These are phyloP conservation scores for Ceratoteleas bidentatus DNA, from an alignment of 1,140 invertebrate species.

Conservation along the genomic window DNA sequence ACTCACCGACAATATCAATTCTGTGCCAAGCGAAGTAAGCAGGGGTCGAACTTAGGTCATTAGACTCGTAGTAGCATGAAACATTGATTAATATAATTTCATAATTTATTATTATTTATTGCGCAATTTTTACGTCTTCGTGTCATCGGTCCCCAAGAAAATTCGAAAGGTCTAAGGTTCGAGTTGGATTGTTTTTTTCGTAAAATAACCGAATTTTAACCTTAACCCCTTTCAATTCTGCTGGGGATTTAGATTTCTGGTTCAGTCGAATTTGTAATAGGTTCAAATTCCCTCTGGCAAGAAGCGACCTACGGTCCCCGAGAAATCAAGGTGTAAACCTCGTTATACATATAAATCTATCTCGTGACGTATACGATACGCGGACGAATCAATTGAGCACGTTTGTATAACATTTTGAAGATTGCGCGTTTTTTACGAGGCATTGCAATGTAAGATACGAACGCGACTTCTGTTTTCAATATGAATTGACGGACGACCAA, in stretches of 20 bases:
- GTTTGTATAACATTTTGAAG: slow-evolving; percentile 28
- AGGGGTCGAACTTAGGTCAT: not conserved
- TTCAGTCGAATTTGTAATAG: not conserved
- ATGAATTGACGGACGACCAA: slow-evolving; percentile 28
- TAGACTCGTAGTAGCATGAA: slow-evolving; percentile 2
- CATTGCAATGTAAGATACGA: slow-evolving; percentile 1
- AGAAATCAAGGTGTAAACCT: slow-evolving; percentile 19
- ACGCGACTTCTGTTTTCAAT: slow-evolving; percentile 11
- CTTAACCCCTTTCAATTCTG: no score
- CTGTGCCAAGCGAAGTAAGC: slow-evolving; percentile 28
- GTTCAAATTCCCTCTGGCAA: not conserved
- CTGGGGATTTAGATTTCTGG: not conserved
- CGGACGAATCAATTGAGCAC: slow-evolving; percentile 12
- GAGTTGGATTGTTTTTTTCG: no score
- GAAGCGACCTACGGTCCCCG: slow-evolving; percentile 6
- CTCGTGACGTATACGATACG: slow-evolving; percentile 24
- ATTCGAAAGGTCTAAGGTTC: no score
- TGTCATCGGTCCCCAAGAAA: no score
- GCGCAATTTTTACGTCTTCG: no score
- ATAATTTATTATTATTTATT: not conserved
- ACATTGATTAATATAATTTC: not conserved
- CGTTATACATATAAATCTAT: slow-evolving; percentile 14
- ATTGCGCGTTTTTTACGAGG: slow-evolving; percentile 20
- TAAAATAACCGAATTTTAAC: no score
- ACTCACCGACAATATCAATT: slow-evolving; percentile 33